Base-by-base conservation (phyloP, 2,113 vertebrate species). In the Grammomys dolichurus region DNA sequence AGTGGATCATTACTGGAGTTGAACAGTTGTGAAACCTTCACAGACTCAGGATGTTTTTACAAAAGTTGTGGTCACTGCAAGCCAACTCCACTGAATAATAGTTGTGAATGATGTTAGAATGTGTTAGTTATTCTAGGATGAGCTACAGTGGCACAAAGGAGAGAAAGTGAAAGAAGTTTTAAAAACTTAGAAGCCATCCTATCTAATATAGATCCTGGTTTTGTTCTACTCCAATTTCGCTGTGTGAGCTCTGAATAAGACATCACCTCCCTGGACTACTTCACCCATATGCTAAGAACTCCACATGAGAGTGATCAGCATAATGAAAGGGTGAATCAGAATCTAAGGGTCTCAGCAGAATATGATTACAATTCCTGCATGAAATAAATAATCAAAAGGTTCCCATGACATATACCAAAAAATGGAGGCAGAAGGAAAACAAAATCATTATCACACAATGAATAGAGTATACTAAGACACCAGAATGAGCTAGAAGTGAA, bases 401-500 rank as follows among this genome's bases (percentile, higher is more conserved):
- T 76, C 54, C 58, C 75, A 10, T 75, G 88, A 67, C 60, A 89
- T 13, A 84, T 31, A 87, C 7, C 28, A 94, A 86, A 95, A 43
- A 43, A 67, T 92, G 28, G 51, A 75, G 13, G 70, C 43, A 33
- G 43, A 90, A 87, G 40, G 67, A 91, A 92, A 89, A 89, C 28
- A 78, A 93, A 65, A 46, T 9, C 58, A 92, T 89, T 84, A 90
- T 70, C 65, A 63, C 14, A 92, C 28, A 93, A 70, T n/a, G 13
- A 92, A 90, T 8, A 72, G 58, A 76, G 40, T 76, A 1, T 93
- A 95, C 65, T 78, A 92, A 97, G 54, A 97, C 40, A 93, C 17
- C 87, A 75, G 86, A 76, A 93, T 11, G 48, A 88, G 85, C 10
- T 11, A 72, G 87, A 90, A 90, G 51, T 87, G 63, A 87, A 96